Percentiles rank a stretch among this genome's conserved stretches.
phyloP scores from a whole-genome alignment of 2,888 invertebrate species.

The Drosophila picticornis region DNA sequence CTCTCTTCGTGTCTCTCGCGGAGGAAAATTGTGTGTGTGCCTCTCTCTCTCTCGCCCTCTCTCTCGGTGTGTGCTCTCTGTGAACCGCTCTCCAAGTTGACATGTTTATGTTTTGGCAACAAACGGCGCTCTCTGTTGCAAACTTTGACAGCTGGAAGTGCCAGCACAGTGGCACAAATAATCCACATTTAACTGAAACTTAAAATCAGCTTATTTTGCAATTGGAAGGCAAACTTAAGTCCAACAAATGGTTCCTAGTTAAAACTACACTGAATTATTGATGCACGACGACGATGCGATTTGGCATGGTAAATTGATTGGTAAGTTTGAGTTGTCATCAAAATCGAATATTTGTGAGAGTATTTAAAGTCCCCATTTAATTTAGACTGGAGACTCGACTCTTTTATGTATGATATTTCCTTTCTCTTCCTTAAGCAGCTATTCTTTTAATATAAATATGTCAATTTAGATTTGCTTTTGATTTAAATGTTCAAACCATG shows the following conservation, averaged over 20 bases:
- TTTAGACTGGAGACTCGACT: neutral
- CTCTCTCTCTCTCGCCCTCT: constrained; percentile 29
- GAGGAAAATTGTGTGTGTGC: constrained; percentile 20
- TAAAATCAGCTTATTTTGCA: constrained; percentile 12
- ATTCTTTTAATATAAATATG: neutral
- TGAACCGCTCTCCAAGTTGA: constrained; percentile 56
- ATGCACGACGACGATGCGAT: constrained; percentile 28
- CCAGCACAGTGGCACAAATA: constrained; percentile 72
- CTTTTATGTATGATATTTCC: neutral
- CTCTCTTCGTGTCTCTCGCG: constrained; percentile 34
- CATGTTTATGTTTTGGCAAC: constrained; percentile 79
- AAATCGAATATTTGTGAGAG: neutral
- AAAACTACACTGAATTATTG: constrained; percentile 59
- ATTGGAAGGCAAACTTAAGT: constrained; percentile 32
- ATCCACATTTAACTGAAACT: constrained; percentile 35
- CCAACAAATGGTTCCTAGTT: constrained; percentile 73
- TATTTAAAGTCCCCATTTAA: neutral
- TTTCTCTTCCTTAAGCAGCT: too few relatives aligned
- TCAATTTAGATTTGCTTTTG: neutral
- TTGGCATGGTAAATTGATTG: constrained; percentile 61
- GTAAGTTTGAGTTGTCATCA: constrained; percentile 26
- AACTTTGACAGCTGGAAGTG: constrained; percentile 73
- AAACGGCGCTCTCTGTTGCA: constrained; percentile 68
- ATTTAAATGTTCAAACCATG: neutral
- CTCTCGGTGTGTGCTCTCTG: constrained; percentile 39